Evolutionary conservation across 2,888 invertebrate genomes (phyloP).

Genomic region (Trisateles emortualis): DNA sequence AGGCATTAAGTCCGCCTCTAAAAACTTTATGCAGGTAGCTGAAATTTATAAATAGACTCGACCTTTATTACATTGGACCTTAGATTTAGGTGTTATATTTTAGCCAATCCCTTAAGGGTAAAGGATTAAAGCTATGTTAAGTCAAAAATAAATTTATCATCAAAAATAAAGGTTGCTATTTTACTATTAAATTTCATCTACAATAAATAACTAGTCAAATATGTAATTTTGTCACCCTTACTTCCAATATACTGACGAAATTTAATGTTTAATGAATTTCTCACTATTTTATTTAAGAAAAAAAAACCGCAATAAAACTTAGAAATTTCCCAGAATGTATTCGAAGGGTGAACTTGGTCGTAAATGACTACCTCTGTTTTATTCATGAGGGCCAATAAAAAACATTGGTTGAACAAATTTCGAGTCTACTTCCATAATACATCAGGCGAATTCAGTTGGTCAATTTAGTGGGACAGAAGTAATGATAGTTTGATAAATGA

Average conservation of each 20-base stretch:
- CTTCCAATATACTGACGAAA: not conserved
- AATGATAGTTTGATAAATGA: slow-evolving; percentile 21
- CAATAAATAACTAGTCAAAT: too few species aligned
- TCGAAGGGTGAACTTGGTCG: slow-evolving; percentile 27
- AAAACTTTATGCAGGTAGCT: too few species aligned
- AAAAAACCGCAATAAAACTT: slow-evolving; percentile 14
- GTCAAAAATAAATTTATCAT: too few species aligned
- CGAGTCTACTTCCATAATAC: slow-evolving; percentile 35
- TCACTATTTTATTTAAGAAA: slow-evolving; percentile 12
- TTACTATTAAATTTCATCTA: too few species aligned
- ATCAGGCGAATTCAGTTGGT: slow-evolving; percentile 25
- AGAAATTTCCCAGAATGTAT: slow-evolving; percentile 22
- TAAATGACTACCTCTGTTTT: slow-evolving; percentile 40
- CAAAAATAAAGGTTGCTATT: too few species aligned
- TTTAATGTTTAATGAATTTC: not conserved
- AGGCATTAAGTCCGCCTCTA: too few species aligned
- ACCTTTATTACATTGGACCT: too few species aligned
- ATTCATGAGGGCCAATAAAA: slow-evolving; percentile 42
- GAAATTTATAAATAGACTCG: too few species aligned
- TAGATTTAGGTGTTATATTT: too few species aligned
- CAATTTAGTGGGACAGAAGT: slow-evolving; percentile 18
- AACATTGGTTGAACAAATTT: slow-evolving; percentile 40
- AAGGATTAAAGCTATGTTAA: too few species aligned
- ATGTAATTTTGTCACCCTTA: not conserved
- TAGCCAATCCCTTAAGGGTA: too few species aligned